Base-by-base conservation (phyloP, 1,140 invertebrate species). In the Wasmannia auropunctata region DNA sequence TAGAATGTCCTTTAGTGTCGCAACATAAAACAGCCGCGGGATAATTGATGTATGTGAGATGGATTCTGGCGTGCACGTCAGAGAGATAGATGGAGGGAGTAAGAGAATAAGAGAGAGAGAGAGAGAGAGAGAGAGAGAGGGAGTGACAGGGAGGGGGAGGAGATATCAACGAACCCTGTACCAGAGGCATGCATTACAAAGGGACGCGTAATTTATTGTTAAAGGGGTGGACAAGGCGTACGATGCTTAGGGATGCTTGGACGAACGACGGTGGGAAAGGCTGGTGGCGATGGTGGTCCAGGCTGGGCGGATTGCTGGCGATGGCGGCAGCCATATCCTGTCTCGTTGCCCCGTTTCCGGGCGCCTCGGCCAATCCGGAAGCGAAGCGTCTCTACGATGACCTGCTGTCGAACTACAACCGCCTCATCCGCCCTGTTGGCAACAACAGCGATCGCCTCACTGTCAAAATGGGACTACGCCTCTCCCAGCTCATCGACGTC, bases 401-500 rank as follows among this genome's bases (percentile, higher is more conserved):
- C 95, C 96, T 99, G 87, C 96, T 99, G 89, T 98, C 97, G 93
- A 99, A 99, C 95, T 99, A 99, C 96, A 99, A 99, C 96, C 97
- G 98, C 91, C 97, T 99, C 93, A 99, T 99, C 92, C 96, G 99
- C 92, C 99, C 99, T 65, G 98, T 99, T 87, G 98, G 98, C 88
- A 99, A 99, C 96, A 99, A 99, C 96, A 98, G 98, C 77, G 99
- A 99, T 95, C 97, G 98, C 91, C 97, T 99, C 92, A 99, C 98
- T 85, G 98, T 99, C 93, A 99, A 98, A 96, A 98, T 99, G 97
- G 98, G 98, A 88, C 97, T 99, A 76, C 97, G 98, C 93, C 96
- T 99, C 77, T 99, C 99, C 91, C 99, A 99, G 96, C 97, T 99
- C 92, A 99, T 99, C 93, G 99, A 99, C 95, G 98, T 99, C 95